Evolutionary conservation across 1,140 invertebrate species (phyloP).

Genomic region (Danaus melanippus): DNA sequence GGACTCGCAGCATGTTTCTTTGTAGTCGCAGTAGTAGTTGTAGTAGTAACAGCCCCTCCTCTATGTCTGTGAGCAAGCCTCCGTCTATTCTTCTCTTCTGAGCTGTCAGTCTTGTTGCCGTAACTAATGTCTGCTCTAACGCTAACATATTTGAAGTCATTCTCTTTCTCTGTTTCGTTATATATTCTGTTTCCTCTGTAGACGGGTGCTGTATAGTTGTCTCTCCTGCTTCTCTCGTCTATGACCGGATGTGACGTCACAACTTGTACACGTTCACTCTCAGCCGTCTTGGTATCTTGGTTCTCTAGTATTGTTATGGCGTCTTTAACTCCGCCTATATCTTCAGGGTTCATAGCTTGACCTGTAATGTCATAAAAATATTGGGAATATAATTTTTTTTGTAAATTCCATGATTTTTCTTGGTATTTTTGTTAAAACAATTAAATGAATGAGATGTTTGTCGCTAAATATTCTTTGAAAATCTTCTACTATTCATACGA

Average conservation of each 20-base stretch:
- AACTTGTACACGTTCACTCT: conserved; percentile 33
- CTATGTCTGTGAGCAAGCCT: conserved; percentile 3
- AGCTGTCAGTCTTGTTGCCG: conserved; percentile 22
- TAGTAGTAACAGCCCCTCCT: conserved; percentile 12
- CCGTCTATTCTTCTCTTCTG: conserved; percentile 9
- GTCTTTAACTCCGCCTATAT: conserved; percentile 62
- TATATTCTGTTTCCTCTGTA: conserved; percentile 50
- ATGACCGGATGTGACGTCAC: conserved; percentile 47
- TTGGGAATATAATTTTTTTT: background rate
- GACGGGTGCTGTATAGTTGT: conserved; percentile 37
- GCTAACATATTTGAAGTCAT: conserved; percentile 33
- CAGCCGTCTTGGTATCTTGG: conserved; percentile 38
- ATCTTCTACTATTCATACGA: background rate
- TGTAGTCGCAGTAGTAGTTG: conserved; percentile 20
- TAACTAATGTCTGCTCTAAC: conserved; percentile 44
- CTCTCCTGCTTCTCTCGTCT: conserved; percentile 46
- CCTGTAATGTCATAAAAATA: conserved; percentile 29
- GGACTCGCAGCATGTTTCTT: conserved; percentile 24
- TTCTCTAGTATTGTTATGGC: conserved; percentile 66
- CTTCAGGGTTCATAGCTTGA: conserved; percentile 53
- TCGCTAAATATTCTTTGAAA: background rate
- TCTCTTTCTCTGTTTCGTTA: conserved; percentile 27
- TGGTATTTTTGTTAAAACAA: background rate
- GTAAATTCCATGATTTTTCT: no score
- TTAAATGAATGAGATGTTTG: background rate